Evolutionary conservation across 2,888 invertebrate genomes (phyloP).

Genomic region (Argyresthia goedartella): DNA sequence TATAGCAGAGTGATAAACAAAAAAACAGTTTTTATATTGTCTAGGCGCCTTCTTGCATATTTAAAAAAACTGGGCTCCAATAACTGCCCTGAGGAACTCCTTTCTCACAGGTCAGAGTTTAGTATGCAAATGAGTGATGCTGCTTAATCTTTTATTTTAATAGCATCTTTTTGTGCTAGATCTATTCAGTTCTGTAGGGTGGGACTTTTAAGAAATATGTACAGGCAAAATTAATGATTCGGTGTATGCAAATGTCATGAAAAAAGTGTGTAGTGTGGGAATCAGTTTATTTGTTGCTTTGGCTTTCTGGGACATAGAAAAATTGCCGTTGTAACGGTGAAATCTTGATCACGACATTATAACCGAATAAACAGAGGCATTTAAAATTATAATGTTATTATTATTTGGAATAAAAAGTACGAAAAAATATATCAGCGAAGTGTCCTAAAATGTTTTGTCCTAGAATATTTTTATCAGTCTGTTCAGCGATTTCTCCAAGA

Average conservation of each 20-base stretch:
- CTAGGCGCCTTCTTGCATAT: conserved; percentile 20
- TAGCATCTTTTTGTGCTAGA: conserved; percentile 61
- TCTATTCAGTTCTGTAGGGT: conserved; percentile 48
- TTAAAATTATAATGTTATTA: conserved; percentile 1
- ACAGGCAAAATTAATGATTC: conserved; percentile 57
- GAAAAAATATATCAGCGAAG: too few relatives aligned
- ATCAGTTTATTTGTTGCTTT: conserved; percentile 16
- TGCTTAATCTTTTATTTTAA: conserved; percentile 69
- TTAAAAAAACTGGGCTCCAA: conserved; percentile 28
- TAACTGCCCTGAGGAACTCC: conserved; percentile 39
- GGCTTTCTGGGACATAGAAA: conserved; percentile 15
- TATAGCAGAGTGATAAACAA: conserved; percentile 58
- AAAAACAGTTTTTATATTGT: conserved; percentile 63
- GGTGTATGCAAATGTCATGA: conserved; percentile 48
- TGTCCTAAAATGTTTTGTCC: too few relatives aligned
- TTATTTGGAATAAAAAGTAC: too few relatives aligned
- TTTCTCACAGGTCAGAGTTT: conserved; percentile 48
- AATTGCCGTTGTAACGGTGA: not conserved
- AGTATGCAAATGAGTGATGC: conserved; percentile 57
- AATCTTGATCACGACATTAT: not conserved
- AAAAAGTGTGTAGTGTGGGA: conserved; percentile 40
- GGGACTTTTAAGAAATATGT: conserved; percentile 29
- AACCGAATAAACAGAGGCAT: not conserved
- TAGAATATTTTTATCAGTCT: too few relatives aligned
- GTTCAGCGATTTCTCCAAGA: too few relatives aligned